A percentile compares a stretch with the other conserved stretches of the same genome.
Evolutionary conservation across 2,113 vertebrate genomes (phyloP).

Genomic region (Barbus barbus): DNA sequence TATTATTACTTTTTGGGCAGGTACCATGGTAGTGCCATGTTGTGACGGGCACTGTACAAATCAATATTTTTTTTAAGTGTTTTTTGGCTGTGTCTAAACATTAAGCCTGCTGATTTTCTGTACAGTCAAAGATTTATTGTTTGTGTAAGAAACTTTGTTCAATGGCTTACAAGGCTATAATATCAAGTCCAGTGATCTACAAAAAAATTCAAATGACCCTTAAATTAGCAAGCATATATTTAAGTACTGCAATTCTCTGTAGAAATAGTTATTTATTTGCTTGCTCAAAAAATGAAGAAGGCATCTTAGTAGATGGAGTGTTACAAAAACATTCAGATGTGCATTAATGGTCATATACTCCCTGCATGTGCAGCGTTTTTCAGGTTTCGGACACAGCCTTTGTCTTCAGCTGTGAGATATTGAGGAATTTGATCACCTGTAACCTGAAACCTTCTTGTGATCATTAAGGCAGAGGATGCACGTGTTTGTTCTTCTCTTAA

Average conservation of each 20-base stretch:
- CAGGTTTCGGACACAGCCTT: not conserved
- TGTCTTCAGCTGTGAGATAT: conserved; percentile 7
- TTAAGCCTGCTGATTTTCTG: not conserved
- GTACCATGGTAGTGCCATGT: not conserved
- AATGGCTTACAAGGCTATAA: not conserved
- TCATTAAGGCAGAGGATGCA: conserved; percentile 15
- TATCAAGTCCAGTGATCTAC: not conserved
- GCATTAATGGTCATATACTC: not conserved
- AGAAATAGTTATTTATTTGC: not conserved
- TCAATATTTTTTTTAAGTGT: not conserved
- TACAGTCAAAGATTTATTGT: not conserved
- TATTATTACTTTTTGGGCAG: not conserved
- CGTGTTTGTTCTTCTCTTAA: conserved; percentile 4
- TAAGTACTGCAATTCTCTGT: not conserved
- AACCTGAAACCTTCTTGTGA: conserved; percentile 12
- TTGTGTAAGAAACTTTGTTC: too few relatives aligned
- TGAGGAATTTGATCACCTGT: conserved; percentile 10
- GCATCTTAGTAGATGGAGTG: not conserved
- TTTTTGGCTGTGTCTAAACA: not conserved
- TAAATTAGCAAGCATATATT: not conserved
- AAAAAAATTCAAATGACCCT: too few relatives aligned
- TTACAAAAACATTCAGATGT: not conserved
- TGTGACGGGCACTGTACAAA: not conserved
- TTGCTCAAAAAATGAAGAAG: not conserved
- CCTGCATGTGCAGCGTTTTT: not conserved